phyloP scores from a whole-genome alignment of 2,113 vertebrate genomes.

The Numida meleagris region DNA sequence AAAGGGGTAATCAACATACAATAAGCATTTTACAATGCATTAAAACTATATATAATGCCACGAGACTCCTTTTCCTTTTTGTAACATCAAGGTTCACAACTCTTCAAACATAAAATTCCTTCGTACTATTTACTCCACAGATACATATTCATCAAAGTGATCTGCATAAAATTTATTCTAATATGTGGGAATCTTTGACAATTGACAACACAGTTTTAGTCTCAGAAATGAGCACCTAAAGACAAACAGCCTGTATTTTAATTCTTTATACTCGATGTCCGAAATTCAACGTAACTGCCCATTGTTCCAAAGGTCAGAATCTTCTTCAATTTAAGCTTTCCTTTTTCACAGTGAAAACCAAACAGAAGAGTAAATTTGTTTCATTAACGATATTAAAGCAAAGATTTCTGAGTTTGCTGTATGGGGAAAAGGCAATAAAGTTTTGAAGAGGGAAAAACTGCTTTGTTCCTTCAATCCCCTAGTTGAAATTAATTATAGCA shows the following conservation, averaged over 20 bases:
- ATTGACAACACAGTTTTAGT: not conserved
- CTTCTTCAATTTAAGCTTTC: slow-evolving; percentile 54
- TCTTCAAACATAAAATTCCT: slow-evolving; percentile 53
- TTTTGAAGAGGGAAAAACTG: slow-evolving; percentile 81
- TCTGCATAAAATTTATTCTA: slow-evolving; percentile 13
- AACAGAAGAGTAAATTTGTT: slow-evolving; percentile 72
- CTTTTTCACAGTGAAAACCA: slow-evolving; percentile 66
- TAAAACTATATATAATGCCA: slow-evolving; percentile 72
- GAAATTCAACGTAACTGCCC: slow-evolving; percentile 28
- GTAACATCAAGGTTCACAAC: slow-evolving; percentile 51
- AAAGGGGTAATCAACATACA: slow-evolving; percentile 70
- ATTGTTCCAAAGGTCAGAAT: slow-evolving; percentile 16
- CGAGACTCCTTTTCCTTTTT: slow-evolving; percentile 58
- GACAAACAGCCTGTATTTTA: not conserved
- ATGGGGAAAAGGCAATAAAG: slow-evolving; percentile 79
- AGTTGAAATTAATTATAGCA: slow-evolving; percentile 86
- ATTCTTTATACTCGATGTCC: not conserved
- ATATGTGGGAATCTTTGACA: not conserved
- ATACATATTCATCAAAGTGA: not conserved
- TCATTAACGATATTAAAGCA: slow-evolving; percentile 76
- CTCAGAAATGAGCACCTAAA: slow-evolving; percentile 38
- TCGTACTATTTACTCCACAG: slow-evolving; percentile 10
- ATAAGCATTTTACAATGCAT: slow-evolving; percentile 66
- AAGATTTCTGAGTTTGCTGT: slow-evolving; percentile 74
- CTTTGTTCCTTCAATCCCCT: slow-evolving; percentile 83